Evolutionary conservation across 2,888 invertebrate genomes (phyloP).

Genomic region (Philaethria dido): DNA sequence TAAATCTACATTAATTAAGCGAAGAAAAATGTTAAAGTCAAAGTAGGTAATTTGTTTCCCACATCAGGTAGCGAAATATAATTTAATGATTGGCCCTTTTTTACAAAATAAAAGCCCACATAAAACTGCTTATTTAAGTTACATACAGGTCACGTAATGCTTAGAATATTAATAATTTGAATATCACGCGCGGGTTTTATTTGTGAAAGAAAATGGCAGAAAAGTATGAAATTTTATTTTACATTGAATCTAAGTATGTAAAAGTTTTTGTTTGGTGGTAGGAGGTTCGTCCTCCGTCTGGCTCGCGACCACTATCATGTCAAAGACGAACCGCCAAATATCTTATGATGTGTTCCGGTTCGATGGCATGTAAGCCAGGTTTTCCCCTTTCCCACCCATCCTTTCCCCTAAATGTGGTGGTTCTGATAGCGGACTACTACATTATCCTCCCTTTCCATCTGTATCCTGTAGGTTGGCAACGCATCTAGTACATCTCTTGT

Average conservation of each 20-base stretch:
- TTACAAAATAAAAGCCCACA: slow-evolving; percentile 15
- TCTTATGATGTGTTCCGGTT: too few species aligned
- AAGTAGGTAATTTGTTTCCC: slow-evolving; percentile 11
- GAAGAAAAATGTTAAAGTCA: neutral
- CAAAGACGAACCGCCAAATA: too few species aligned
- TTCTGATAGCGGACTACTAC: too few species aligned
- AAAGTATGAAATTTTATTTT: slow-evolving; percentile 1
- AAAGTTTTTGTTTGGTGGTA: neutral
- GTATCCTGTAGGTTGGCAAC: too few species aligned
- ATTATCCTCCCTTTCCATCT: too few species aligned
- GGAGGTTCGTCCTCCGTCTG: too few species aligned
- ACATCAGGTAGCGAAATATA: neutral
- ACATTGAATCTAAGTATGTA: neutral
- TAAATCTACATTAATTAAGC: neutral
- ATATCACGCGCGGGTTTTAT: slow-evolving; percentile 2
- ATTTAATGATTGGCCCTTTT: slow-evolving; percentile 5
- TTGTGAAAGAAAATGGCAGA: slow-evolving; percentile 7
- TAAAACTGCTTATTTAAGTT: slow-evolving; percentile 1
- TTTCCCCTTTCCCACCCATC: too few species aligned
- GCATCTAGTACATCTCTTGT: too few species aligned
- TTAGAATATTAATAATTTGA: slow-evolving; percentile 7
- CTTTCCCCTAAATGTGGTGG: too few species aligned
- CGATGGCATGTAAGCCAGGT: too few species aligned
- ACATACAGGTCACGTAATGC: slow-evolving; percentile 9
- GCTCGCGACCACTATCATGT: too few species aligned